A percentile compares a stretch with the other conserved stretches of the same genome.
These are phyloP conservation scores for Chelonus insularis DNA, from an alignment of 1,140 invertebrate genomes.

Conservation along the genomic window DNA sequence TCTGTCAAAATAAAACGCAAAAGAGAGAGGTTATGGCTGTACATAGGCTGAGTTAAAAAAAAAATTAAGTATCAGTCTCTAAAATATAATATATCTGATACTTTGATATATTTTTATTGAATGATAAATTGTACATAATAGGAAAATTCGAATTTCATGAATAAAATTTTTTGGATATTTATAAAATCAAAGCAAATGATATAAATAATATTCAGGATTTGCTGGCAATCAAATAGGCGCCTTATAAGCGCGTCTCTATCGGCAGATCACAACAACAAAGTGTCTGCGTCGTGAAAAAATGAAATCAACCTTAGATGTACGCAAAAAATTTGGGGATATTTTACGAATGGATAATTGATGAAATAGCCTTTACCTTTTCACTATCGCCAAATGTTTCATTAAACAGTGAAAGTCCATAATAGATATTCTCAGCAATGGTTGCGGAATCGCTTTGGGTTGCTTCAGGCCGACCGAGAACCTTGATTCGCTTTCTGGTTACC, in stretches of 20 bases:
- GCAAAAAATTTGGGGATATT: too few species aligned
- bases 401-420: constrained; percentile 57
- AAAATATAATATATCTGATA: too few species aligned
- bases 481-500: constrained; percentile 79
- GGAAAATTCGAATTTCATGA: too few species aligned
- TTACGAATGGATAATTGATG: not conserved
- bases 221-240: constrained; percentile 31
- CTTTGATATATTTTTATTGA: too few species aligned
- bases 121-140: too few species aligned
- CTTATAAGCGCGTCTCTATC: constrained; percentile 33
- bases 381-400: constrained; percentile 52
- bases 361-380: constrained; percentile 60
- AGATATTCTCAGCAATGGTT: constrained; percentile 62
- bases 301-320: not conserved
- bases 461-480: constrained; percentile 68
- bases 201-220: constrained; percentile 22
- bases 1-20: too few species aligned
- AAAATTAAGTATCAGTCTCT: too few species aligned
- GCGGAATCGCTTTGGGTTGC: constrained; percentile 58
- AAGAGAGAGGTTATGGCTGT: too few species aligned
- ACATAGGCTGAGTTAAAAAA: too few species aligned
- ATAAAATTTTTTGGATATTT: too few species aligned
- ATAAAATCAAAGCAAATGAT: too few species aligned
- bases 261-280: constrained; percentile 30
- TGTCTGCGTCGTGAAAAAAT: constrained; percentile 24